A percentile compares a stretch with the other conserved stretches of the same genome.
Evolutionary conservation across 2,888 invertebrate genomes (phyloP).

Genomic region (Oasisia sp.): DNA sequence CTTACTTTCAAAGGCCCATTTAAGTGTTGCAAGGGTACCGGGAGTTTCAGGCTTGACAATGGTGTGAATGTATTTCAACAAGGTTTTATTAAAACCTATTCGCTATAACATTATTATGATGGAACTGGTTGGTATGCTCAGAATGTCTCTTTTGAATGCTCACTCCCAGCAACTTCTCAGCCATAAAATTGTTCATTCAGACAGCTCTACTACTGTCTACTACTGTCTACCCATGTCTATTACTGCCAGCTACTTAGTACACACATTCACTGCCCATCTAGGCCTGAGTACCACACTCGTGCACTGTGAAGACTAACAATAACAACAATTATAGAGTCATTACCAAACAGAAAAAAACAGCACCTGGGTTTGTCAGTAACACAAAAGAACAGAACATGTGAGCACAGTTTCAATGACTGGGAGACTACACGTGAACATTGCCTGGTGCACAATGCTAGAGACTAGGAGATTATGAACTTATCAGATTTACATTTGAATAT

Average conservation of each 20-base stretch:
- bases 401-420: no score
- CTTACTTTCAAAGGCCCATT: neutral
- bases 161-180: neutral
- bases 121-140: neutral
- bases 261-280: neutral
- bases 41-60: no score
- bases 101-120: no score
- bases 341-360: neutral
- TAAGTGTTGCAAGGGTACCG: neutral
- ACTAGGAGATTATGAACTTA: no score
- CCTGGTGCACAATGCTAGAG: no score
- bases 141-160: neutral
- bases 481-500: no score
- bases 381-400: no score
- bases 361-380: neutral
- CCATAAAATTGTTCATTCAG: neutral
- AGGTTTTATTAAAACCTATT: no score
- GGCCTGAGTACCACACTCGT: neutral
- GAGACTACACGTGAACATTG: no score
- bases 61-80: no score
- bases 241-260: no score
- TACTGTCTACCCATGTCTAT: neutral
- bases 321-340: neutral
- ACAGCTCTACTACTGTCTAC: neutral
- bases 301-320: neutral